phyloP scores from a whole-genome alignment of 2,113 vertebrate species.

The Danionella cerebrum region DNA sequence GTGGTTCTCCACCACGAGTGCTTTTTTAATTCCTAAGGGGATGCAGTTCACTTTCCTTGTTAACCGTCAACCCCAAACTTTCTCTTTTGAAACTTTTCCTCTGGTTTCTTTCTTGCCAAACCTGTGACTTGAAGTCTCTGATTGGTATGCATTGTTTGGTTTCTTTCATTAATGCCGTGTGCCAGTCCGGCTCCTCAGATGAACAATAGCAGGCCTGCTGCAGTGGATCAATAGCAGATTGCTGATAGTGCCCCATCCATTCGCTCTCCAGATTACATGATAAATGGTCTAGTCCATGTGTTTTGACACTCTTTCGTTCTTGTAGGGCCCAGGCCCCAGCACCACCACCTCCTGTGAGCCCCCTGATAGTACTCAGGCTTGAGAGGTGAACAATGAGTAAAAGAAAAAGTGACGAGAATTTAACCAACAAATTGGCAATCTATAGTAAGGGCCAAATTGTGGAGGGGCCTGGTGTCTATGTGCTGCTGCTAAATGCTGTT shows the following conservation, averaged over 20 bases:
- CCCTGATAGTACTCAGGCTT: constrained; percentile 41
- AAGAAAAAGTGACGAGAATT: constrained; percentile 41
- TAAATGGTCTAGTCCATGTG: constrained; percentile 85
- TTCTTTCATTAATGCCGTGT: constrained; percentile 96
- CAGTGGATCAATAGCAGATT: constrained; percentile 94
- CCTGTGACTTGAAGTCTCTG: constrained; percentile 57
- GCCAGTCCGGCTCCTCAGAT: constrained; percentile 82
- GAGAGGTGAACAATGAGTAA: constrained; percentile 45
- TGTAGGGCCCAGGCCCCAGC: constrained; percentile 64
- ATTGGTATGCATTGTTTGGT: constrained; percentile 92
- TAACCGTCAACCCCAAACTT: constrained; percentile 53
- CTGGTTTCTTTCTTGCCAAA: constrained; percentile 29
- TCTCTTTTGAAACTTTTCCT: constrained; percentile 28
- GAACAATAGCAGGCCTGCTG: constrained; percentile 90
- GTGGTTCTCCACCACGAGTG: no score
- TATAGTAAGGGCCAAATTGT: constrained; percentile 35
- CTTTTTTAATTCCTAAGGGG: no score
- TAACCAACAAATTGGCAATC: constrained; percentile 61
- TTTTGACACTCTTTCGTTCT: constrained; percentile 80
- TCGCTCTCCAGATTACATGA: constrained; percentile 95
- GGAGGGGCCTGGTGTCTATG: constrained; percentile 28
- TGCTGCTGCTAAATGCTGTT: constrained; percentile 34
- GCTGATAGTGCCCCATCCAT: constrained; percentile 97
- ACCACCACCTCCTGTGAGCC: constrained; percentile 41
- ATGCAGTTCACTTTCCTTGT: constrained; percentile 20